A percentile compares a stretch with the other conserved stretches of the same genome.
Evolutionary conservation across 2,888 invertebrate species (phyloP).

Genomic region (Cephalotes varians): DNA sequence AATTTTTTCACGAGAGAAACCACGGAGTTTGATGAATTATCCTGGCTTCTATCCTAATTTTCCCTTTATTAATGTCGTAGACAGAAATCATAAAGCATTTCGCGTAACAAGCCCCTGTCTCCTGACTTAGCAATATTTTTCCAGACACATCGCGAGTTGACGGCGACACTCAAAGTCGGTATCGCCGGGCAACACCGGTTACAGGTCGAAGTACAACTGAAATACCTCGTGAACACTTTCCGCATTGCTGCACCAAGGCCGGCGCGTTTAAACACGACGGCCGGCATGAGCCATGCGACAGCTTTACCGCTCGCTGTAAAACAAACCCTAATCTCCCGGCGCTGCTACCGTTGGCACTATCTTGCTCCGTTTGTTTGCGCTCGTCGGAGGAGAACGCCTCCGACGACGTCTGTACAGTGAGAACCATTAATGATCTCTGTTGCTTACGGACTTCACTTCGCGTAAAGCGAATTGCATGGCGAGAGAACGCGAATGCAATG

Average conservation of each 20-base stretch:
- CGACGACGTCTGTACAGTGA: conserved; percentile 56
- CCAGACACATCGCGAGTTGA: not conserved
- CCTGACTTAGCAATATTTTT: conserved; percentile 38
- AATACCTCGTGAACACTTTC: conserved; percentile 47
- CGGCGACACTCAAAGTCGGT: not conserved
- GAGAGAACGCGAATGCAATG: not conserved
- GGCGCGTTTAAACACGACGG: conserved; percentile 78
- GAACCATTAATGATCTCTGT: conserved; percentile 53
- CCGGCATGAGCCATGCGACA: conserved; percentile 79
- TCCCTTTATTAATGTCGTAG: not conserved
- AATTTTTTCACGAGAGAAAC: not conserved
- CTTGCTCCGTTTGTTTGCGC: conserved; percentile 78
- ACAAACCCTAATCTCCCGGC: conserved; percentile 84
- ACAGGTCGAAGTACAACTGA: conserved; percentile 29
- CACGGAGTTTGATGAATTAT: not conserved
- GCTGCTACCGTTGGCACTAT: conserved; percentile 83
- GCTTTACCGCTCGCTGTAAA: conserved; percentile 85
- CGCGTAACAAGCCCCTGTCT: conserved; percentile 10
- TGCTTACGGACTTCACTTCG: conserved; percentile 45
- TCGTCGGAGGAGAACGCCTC: conserved; percentile 54
- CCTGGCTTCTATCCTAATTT: not conserved
- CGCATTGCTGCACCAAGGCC: conserved; percentile 47
- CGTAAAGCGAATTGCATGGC: conserved; percentile 10
- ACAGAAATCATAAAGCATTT: conserved; percentile 12
- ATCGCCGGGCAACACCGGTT: not conserved